Percentiles rank a stretch among this genome's conserved stretches.
Conservation (phyloP, 2,113 vertebrate species). For the Zosterops japonicus region DNA sequence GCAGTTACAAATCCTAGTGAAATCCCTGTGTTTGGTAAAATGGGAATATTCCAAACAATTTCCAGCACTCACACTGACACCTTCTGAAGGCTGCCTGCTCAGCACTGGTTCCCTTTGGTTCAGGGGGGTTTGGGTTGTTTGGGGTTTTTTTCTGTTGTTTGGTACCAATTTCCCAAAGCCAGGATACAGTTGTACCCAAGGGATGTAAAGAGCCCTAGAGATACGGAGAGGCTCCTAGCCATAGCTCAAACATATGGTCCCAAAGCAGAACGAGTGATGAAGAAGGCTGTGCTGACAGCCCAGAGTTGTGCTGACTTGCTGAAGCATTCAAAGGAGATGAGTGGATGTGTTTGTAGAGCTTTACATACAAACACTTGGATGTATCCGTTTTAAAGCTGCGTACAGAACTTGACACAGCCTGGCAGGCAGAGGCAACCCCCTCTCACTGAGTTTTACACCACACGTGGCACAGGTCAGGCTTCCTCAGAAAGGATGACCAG, state of each 20-base stretch:
- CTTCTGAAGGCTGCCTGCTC: background rate
- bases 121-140: background rate
- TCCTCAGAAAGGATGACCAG: background rate
- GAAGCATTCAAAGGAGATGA: background rate
- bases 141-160: background rate
- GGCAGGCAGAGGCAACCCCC: rapidly evolving
- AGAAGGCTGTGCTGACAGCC: background rate
- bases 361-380: background rate
- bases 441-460: background rate
- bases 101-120: background rate
- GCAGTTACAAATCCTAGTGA: background rate
- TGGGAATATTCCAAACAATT: background rate
- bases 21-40: background rate
- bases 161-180: background rate
- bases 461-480: rapidly evolving
- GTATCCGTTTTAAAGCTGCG: background rate
- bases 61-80: background rate
- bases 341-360: background rate
- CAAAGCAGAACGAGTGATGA: background rate
- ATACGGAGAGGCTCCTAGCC: background rate
- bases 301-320: background rate
- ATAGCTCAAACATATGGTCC: background rate
- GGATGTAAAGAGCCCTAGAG: background rate
- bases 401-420: rapidly evolving
- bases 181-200: no score